Evolutionary conservation across 2,113 vertebrate genomes (phyloP).

Genomic region (Triplophysa tibetana): DNA sequence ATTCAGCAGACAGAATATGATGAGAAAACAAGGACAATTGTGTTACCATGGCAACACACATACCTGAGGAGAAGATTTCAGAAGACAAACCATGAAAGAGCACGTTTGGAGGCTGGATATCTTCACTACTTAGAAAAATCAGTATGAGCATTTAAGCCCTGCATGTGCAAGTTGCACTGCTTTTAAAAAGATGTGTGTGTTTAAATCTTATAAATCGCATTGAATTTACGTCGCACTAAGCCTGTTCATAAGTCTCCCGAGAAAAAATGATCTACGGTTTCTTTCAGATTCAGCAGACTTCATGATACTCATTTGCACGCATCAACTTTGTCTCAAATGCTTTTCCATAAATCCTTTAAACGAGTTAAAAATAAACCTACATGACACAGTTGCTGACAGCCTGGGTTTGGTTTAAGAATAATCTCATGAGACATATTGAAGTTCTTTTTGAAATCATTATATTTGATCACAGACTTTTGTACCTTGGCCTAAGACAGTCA

Average conservation of each 20-base stretch:
- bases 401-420: no score
- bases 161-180: background rate
- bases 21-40: background rate
- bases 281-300: background rate
- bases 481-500: no score
- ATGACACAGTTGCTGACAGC: no score
- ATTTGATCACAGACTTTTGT: no score
- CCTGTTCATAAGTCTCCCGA: no score
- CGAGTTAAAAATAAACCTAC: no score
- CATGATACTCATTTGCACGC: background rate
- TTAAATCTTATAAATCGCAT: no score
- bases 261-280: background rate
- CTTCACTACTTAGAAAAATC: background rate
- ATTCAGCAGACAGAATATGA: background rate
- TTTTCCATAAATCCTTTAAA: no score
- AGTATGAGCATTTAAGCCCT: background rate
- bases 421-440: no score
- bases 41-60: background rate
- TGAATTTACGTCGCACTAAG: background rate
- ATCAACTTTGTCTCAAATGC: background rate
- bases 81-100: background rate
- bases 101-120: background rate
- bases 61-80: conserved; percentile 7
- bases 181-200: background rate
- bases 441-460: no score